Base-by-base conservation (phyloP, 2,797 vertebrate genomes). In the Phoebastria nigripes region DNA sequence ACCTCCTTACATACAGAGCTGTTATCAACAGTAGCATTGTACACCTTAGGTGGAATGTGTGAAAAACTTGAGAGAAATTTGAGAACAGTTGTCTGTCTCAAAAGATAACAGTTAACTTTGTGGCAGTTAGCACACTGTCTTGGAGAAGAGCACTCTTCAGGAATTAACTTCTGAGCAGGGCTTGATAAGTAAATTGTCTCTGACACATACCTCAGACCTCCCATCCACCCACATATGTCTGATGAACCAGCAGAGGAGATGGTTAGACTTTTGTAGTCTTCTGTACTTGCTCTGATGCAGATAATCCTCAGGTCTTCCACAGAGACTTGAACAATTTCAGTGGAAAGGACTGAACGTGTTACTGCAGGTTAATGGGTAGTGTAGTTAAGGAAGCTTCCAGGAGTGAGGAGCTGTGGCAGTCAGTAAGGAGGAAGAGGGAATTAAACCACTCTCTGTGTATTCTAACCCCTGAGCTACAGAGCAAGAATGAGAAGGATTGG, bases 201-300 rank as follows among this genome's bases (percentile, higher is more conserved):
- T 47, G 46, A n/a, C 35, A 11, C 6, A 26, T 46, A 12, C 6
- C 31, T 76, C 4, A 6, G 37, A 12, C 12, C 21, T 82, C 19
- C 7, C 12, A 15, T 55, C 8, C 6, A 29, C 21, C 4, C 0
- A 1, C 5, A 11, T 22, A 16, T 13, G 15, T 37, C 22, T 82
- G 61, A 73, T 61, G 46, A 58, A 74, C 33, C 22, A 82, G 20
- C 33, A 62, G 56, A 67, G 13, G 70, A 33, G 12, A 11, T 19
- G 12, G 7, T 62, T 21, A 58, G 54, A 52, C 8, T 89, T 67
- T 8, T 47, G 31, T 65, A 41, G 14, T 66, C 9, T 72, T 77
- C 39, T 62, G 7, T 47, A 25, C 22, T 65, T 81, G 15, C 25
- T 87, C 0, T 4, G 15, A 44, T 69, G 69, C 18, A 26, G 25